These are phyloP conservation scores for Micrastur ruficollis DNA, from an alignment of 2,797 vertebrate species.

Conservation along the genomic window DNA sequence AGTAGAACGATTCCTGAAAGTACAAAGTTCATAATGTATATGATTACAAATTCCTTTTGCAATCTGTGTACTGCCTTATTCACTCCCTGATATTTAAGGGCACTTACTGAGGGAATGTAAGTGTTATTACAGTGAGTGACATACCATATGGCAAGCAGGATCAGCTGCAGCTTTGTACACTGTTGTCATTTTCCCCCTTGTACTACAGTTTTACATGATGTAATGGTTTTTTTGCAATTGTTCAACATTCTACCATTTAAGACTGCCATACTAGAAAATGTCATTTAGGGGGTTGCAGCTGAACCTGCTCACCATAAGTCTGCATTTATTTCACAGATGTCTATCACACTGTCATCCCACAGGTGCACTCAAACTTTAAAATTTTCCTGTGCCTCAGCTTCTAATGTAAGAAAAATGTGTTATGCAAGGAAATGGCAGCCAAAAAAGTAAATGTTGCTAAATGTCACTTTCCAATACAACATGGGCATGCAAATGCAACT, in stretches of 20 bases:
- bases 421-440: constrained; percentile 56
- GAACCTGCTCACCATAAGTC: constrained; percentile 20
- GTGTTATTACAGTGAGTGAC: constrained; percentile 37
- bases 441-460: constrained; percentile 62
- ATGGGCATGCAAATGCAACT: neutral
- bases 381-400: constrained; percentile 10
- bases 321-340: constrained; percentile 55
- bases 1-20: neutral
- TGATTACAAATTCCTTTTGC: constrained; percentile 35
- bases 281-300: constrained; percentile 30
- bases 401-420: constrained; percentile 58
- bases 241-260: constrained; percentile 39
- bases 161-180: constrained; percentile 25
- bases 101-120: constrained; percentile 29
- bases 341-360: constrained; percentile 42
- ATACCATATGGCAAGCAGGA: constrained; percentile 53
- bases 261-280: constrained; percentile 38
- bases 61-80: constrained; percentile 38
- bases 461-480: constrained; percentile 51
- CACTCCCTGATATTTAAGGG: constrained; percentile 58
- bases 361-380: constrained; percentile 21
- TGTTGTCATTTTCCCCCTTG: constrained; percentile 25
- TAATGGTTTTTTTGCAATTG: constrained; percentile 48
- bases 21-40: neutral
- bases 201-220: constrained; percentile 8